These are phyloP conservation scores for Nephotettix cincticeps DNA, from an alignment of 1,140 invertebrate genomes.

Conservation along the genomic window DNA sequence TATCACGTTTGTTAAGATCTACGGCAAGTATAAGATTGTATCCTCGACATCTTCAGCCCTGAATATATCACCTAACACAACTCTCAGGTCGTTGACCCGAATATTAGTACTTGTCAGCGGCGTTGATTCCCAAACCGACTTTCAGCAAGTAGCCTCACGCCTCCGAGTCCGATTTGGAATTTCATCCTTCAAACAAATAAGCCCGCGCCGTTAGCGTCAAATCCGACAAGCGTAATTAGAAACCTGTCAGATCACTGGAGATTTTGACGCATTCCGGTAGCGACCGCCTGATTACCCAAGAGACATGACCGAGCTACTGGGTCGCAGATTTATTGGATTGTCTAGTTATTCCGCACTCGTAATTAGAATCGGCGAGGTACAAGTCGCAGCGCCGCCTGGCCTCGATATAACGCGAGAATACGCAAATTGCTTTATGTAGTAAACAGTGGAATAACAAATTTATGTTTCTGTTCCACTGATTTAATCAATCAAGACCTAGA, in stretches of 20 bases:
- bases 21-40: too few species aligned
- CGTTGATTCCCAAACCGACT: too few species aligned
- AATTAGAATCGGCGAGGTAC: background rate
- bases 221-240: background rate
- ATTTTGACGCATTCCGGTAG: slow-evolving; percentile 14
- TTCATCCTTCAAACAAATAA: slow-evolving; percentile 15
- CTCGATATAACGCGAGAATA: too few species aligned
- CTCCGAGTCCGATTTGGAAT: background rate
- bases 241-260: background rate
- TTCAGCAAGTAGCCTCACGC: background rate
- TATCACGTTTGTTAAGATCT: too few species aligned
- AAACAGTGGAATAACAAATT: too few species aligned
- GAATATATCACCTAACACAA: too few species aligned
- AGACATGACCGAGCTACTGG: too few species aligned
- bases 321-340: background rate
- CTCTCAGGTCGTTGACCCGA: too few species aligned
- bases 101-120: background rate
- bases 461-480: too few species aligned
- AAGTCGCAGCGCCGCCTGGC: background rate
- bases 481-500: too few species aligned
- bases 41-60: too few species aligned
- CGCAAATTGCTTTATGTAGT: too few species aligned
- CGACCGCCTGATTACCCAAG: background rate
- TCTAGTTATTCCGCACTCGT: background rate
- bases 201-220: background rate